Evolutionary conservation across 1,140 invertebrate genomes (phyloP).

Genomic region (Bombus breviceps): DNA sequence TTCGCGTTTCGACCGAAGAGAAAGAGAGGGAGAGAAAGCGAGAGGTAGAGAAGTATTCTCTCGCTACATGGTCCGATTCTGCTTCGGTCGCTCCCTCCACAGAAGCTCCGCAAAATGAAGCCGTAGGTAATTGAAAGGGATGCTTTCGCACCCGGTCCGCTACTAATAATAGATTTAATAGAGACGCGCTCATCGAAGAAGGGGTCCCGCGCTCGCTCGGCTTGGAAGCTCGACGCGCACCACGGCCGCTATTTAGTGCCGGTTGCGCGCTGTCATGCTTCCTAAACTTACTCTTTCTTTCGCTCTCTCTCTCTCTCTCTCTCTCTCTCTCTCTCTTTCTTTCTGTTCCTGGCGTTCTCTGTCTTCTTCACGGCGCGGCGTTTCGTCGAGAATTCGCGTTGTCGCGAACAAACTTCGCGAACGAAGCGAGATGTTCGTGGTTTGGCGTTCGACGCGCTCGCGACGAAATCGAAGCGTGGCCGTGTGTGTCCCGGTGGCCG

Average conservation of each 20-base stretch:
- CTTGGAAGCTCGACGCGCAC: constrained; percentile 45
- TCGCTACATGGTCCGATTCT: constrained; percentile 8
- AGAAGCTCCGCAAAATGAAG: constrained; percentile 61
- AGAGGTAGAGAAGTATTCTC: background rate
- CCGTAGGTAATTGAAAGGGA: constrained; percentile 80
- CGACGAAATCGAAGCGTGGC: constrained; percentile 14
- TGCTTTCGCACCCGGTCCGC: constrained; percentile 71
- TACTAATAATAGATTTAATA: constrained; percentile 83
- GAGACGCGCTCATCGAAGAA: constrained; percentile 82
- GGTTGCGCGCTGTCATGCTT: constrained; percentile 55
- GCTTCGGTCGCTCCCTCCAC: background rate
- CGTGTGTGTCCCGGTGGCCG: constrained; percentile 8
- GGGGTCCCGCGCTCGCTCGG: constrained; percentile 63
- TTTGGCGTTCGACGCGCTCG: constrained; percentile 3
- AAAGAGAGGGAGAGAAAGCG: too few species aligned
- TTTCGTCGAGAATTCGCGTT: background rate
- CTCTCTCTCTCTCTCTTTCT: background rate
- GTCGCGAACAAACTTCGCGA: background rate
- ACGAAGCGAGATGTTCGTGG: background rate
- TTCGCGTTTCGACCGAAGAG: background rate
- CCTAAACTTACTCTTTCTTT: constrained; percentile 18
- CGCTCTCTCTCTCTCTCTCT: background rate
- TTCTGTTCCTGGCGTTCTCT: background rate
- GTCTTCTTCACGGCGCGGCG: background rate
- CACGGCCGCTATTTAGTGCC: constrained; percentile 62